Conservation (phyloP, 2,888 invertebrate genomes). For the Luperina testacea region DNA sequence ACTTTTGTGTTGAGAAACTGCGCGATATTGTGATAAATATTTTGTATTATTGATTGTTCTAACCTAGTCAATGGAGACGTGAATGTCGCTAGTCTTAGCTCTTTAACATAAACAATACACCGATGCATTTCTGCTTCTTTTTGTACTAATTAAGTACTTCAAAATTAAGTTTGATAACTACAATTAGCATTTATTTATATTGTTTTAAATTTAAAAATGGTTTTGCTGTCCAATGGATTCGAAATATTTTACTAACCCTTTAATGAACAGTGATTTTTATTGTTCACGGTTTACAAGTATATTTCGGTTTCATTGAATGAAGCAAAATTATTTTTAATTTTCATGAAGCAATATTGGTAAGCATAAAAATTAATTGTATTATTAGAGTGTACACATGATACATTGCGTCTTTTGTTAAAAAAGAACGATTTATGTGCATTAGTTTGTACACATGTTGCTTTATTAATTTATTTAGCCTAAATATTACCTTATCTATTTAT, state of each 20-base stretch:
- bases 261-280: not conserved
- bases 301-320: conserved; percentile 34
- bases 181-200: conserved; percentile 63
- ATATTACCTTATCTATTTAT: conserved; percentile 55
- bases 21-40: conserved; percentile 76
- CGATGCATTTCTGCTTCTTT: conserved; percentile 80
- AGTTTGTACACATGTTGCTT: conserved; percentile 72
- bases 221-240: conserved; percentile 16
- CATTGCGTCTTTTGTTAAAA: conserved; percentile 82
- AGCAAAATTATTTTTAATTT: conserved; percentile 46
- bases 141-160: conserved; percentile 68
- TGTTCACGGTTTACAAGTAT: conserved; percentile 34
- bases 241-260: conserved; percentile 18
- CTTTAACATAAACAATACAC: conserved; percentile 67
- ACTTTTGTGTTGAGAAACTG: conserved; percentile 60
- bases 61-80: conserved; percentile 81
- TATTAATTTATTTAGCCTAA: conserved; percentile 64
- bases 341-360: conserved; percentile 53
- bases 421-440: conserved; percentile 79
- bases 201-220: conserved; percentile 47
- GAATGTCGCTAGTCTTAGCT: conserved; percentile 75
- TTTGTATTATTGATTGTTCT: conserved; percentile 64
- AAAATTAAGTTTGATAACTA: conserved; percentile 59
- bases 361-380: conserved; percentile 47
- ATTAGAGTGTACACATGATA: conserved; percentile 74